Percentiles rank a stretch among this genome's conserved stretches.
Conservation (phyloP, 2,113 vertebrate species). For the Ptychochromis oligacanthus region DNA sequence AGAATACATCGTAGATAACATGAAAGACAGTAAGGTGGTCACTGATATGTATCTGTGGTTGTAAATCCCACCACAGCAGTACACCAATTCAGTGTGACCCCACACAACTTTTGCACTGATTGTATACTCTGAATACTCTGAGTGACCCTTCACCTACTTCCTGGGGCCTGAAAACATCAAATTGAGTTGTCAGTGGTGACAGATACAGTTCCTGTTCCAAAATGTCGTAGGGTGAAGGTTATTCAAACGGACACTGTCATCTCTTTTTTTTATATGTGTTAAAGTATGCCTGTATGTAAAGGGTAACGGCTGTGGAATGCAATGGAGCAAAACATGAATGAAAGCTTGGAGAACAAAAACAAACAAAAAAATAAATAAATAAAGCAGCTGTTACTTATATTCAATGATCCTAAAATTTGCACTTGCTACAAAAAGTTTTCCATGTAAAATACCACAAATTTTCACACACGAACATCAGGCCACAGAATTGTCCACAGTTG, state of each 20-base stretch:
- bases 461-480: background rate
- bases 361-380: no score
- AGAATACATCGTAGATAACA: background rate
- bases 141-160: background rate
- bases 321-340: no score
- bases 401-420: no score
- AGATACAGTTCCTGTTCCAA: background rate
- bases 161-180: background rate
- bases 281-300: no score
- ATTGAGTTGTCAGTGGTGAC: background rate
- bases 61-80: no score
- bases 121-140: background rate
- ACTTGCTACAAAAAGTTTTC: no score
- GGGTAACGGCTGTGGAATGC: no score
- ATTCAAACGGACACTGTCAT: background rate
- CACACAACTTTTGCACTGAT: background rate
- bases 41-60: no score
- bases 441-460: background rate
- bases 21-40: no score
- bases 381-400: no score
- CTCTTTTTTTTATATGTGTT: background rate
- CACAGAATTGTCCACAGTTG: background rate
- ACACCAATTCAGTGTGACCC: no score
- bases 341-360: no score
- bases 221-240: constrained; percentile 25